Conservation (phyloP, 2,797 vertebrate species). For the Epinephelus malabaricus region DNA sequence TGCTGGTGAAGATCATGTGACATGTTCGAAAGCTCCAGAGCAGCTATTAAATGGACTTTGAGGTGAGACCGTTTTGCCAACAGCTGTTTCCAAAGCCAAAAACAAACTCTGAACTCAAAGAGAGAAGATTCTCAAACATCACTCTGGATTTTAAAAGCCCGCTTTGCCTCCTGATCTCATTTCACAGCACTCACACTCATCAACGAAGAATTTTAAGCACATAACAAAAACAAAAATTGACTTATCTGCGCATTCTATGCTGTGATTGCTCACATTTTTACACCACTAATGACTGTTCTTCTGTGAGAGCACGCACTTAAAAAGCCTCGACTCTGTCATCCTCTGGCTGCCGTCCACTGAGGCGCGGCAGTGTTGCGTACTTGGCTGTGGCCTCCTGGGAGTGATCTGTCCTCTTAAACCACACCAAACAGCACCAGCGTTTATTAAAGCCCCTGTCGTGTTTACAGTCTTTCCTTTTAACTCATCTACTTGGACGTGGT, state of each 20-base stretch:
- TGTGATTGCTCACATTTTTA: conserved; percentile 7
- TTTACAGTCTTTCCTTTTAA: conserved; percentile 42
- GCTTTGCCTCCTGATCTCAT: not conserved
- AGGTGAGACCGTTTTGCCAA: not conserved
- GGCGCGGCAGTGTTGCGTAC: conserved; percentile 40
- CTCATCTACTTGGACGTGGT: conserved; percentile 48
- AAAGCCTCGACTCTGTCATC: conserved; percentile 44
- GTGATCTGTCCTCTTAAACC: conserved; percentile 54
- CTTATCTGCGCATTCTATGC: not conserved
- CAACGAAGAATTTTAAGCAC: conserved; percentile 16
- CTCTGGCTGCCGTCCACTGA: conserved; percentile 27
- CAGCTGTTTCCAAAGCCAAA: not conserved
- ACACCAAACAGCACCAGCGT: conserved; percentile 45
- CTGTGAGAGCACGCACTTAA: conserved; percentile 7
- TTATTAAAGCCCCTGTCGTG: conserved; percentile 52
- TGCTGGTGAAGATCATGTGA: conserved; percentile 5
- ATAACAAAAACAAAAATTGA: not conserved
- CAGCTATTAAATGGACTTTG: not conserved
- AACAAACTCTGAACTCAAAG: not conserved
- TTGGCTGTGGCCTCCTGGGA: conserved; percentile 43
- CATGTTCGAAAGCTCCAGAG: not conserved
- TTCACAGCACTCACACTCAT: conserved; percentile 18
- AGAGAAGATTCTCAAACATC: not conserved
- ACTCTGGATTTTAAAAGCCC: conserved; percentile 8
- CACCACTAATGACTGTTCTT: conserved; percentile 6